Evolutionary conservation across 2,888 invertebrate species (phyloP).

Genomic region (Alitta virens): DNA sequence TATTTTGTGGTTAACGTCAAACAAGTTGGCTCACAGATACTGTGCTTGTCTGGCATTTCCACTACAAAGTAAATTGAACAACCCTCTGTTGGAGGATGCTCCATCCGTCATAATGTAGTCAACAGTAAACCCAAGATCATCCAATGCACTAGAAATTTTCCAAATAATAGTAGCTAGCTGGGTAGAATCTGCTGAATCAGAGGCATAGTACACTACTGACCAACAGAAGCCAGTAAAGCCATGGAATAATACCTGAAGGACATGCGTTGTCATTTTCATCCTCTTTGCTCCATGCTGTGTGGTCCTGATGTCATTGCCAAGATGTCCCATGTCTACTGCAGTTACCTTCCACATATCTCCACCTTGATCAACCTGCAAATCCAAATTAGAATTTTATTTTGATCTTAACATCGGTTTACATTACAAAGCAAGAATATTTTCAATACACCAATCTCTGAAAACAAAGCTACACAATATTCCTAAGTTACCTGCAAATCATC

Average conservation of each 20-base stretch:
- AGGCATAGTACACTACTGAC: not conserved
- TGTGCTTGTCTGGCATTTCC: not conserved
- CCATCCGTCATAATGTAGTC: not conserved
- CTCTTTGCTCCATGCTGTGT: not conserved
- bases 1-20: not conserved
- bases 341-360: not conserved
- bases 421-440: too few species aligned
- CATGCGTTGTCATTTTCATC: not conserved
- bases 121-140: not conserved
- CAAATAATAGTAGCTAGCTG: not conserved
- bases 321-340: not conserved
- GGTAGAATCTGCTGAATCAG: not conserved
- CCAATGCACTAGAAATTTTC: not conserved
- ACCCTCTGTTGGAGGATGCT: not conserved
- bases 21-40: not conserved
- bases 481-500: constrained; percentile 2
- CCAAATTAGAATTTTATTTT: not conserved
- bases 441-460: too few species aligned
- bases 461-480: too few species aligned
- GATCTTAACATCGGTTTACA: too few species aligned
- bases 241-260: not conserved
- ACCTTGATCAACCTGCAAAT: not conserved
- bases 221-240: not conserved
- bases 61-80: not conserved
- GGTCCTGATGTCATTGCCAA: not conserved